Evolutionary conservation across 2,888 invertebrate species (phyloP), one percentile per base, ranked within the genome.

Genomic region (Emmelina monodactyla): DNA sequence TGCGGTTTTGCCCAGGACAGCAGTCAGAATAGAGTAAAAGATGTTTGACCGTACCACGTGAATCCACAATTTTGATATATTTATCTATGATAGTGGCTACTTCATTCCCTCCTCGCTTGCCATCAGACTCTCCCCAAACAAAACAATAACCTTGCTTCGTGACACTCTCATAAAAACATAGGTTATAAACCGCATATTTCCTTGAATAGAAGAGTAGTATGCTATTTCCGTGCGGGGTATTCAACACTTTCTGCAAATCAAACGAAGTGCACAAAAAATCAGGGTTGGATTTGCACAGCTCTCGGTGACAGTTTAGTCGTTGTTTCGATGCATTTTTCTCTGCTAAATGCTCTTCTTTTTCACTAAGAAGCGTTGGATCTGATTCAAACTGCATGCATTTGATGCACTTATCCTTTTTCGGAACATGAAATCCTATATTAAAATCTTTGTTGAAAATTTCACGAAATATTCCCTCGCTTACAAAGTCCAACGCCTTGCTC

Each of bases 31-130:
- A 46, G 19, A 47, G 31, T 5, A 49, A 22, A n/a, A 46, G 34
- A 31, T 16, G n/a, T 35, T 36, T 45, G 14, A 46, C 31, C 3
- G 38, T 37, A 2, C 30, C 39, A 13, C 47, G 25, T 16, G 16
- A 13, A 40, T 50, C 49, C 1, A 47, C 42, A 3, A 25, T 16
- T 12, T 33, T 22, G 4, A 46, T 42, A 14, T 44, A 46, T 22
- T 36, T 45, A 5, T 35, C 1, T 11, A 46, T 11, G 10, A 42
- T 39, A 6, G 32, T 43, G 3, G 39, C 38, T 9, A 46, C 43
- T 37, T 49, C 49, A 32, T 49, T 46, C 2, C 33, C 46, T 4
- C 48, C 46, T 28, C 47, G 35, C 29, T 51, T 47, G 6, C 36
- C 49, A 11, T 46, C 32, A 3, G 31, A 36, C 35, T 51, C 47